A percentile compares a stretch with the other conserved stretches of the same genome.
These are phyloP conservation scores for Heterodera filipjevi DNA, from an alignment of 2,888 invertebrate species.

Conservation along the genomic window DNA sequence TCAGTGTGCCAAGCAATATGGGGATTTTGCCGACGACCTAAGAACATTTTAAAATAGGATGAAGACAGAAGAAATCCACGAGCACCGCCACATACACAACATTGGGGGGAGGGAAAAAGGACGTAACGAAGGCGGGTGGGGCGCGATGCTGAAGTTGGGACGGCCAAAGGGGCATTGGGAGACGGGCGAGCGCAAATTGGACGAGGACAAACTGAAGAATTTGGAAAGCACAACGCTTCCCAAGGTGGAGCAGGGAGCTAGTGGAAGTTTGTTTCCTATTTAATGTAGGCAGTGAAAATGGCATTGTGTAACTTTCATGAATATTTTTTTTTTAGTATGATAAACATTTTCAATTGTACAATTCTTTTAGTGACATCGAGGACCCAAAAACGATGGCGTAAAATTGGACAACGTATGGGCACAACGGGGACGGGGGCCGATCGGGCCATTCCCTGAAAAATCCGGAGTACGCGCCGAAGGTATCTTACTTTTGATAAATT, in stretches of 20 bases:
- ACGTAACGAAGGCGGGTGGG: conserved; percentile 77
- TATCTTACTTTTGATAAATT: background rate
- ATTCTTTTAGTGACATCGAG: conserved; percentile 61
- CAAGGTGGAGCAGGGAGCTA: conserved; percentile 51
- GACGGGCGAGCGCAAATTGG: conserved; percentile 13
- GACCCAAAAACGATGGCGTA: conserved; percentile 65
- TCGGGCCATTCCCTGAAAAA: conserved; percentile 61
- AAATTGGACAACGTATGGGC: conserved; percentile 64
- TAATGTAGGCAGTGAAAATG: background rate
- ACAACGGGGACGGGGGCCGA: conserved; percentile 59
- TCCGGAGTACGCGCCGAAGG: conserved; percentile 67
- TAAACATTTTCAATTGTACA: no score
- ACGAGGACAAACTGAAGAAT: conserved; percentile 54
- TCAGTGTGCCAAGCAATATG: background rate
- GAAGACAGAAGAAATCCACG: background rate
- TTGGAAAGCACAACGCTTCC: conserved; percentile 52
- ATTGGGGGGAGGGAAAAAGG: conserved; percentile 59
- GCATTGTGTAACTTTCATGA: no score
- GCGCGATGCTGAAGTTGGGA: conserved; percentile 66
- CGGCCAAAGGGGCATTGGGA: conserved; percentile 46
- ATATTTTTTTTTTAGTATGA: no score
- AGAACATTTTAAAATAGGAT: no score
- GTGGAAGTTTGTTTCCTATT: conserved; percentile 48
- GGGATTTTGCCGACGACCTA: no score
- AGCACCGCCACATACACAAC: conserved; percentile 48